Conservation (phyloP, 2,113 vertebrate genomes). For the Hipposideros armiger region DNA sequence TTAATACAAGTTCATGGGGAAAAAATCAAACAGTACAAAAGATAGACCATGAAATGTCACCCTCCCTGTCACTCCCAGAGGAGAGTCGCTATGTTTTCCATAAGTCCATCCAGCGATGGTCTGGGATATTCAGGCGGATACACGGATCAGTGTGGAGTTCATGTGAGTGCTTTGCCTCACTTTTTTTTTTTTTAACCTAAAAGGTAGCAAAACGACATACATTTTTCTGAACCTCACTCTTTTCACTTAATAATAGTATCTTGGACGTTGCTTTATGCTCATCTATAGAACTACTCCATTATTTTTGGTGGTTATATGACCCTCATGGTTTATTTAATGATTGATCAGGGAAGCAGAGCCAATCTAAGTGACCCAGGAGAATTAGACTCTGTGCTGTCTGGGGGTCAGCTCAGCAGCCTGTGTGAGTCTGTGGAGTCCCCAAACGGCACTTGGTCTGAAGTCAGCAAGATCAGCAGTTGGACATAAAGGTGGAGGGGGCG, state of each 20-base stretch:
- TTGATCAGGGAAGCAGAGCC: neutral
- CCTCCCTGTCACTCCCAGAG: fast-evolving
- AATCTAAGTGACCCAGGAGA: neutral
- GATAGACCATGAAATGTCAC: fast-evolving
- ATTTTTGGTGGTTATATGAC: neutral
- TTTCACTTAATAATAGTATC: neutral
- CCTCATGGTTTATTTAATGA: no score
- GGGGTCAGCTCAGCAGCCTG: neutral
- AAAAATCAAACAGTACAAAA: neutral
- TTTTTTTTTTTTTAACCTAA: neutral
- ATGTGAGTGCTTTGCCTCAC: fast-evolving
- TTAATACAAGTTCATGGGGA: neutral
- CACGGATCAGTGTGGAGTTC: fast-evolving
- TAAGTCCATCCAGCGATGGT: fast-evolving
- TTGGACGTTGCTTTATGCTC: neutral
- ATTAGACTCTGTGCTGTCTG: neutral
- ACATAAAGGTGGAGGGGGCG: no score
- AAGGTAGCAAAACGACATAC: fast-evolving
- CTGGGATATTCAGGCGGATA: fast-evolving
- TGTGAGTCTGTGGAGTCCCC: fast-evolving
- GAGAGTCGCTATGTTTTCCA: neutral
- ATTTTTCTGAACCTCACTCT: neutral
- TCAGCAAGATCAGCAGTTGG: no score
- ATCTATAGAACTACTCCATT: neutral
- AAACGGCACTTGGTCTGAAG: fast-evolving